Evolutionary conservation across 1,140 invertebrate species (phyloP).

Genomic region (Campoletis sonorensis): DNA sequence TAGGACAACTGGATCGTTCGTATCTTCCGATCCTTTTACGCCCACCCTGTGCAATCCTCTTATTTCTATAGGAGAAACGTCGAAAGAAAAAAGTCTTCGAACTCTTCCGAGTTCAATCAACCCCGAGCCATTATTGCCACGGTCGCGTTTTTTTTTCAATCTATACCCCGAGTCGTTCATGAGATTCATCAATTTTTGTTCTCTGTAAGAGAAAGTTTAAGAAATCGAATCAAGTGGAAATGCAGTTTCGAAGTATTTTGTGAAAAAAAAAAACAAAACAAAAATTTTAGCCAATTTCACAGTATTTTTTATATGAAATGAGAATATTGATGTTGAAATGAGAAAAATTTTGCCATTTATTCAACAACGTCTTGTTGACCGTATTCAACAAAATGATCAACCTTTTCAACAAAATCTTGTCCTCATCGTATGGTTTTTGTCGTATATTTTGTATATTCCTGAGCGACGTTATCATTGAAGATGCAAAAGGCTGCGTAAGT

Average conservation of each 20-base stretch:
- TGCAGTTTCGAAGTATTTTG: neutral
- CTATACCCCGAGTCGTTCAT: neutral
- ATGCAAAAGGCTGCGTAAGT: conserved; percentile 33
- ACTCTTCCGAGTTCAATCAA: conserved; percentile 25
- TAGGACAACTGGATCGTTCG: neutral
- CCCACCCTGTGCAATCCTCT: neutral
- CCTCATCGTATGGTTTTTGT: too few species aligned
- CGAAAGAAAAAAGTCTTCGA: conserved; percentile 22
- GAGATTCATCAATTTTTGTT: too few species aligned
- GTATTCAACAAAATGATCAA: too few species aligned
- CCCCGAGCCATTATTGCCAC: neutral
- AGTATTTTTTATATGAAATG: too few species aligned
- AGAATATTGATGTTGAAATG: too few species aligned
- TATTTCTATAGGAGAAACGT: neutral
- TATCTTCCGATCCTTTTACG: conserved; percentile 35
- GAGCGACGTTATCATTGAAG: conserved; percentile 31
- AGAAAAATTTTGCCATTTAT: too few species aligned
- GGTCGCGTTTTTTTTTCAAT: too few species aligned
- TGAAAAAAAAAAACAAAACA: neutral
- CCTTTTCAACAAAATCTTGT: too few species aligned
- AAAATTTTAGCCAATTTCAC: too few species aligned
- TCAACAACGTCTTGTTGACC: too few species aligned
- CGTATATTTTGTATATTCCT: conserved; percentile 3
- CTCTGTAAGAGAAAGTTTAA: too few species aligned
- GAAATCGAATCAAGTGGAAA: neutral